phyloP scores from a whole-genome alignment of 2,888 invertebrate genomes.

The Sepiola atlantica region DNA sequence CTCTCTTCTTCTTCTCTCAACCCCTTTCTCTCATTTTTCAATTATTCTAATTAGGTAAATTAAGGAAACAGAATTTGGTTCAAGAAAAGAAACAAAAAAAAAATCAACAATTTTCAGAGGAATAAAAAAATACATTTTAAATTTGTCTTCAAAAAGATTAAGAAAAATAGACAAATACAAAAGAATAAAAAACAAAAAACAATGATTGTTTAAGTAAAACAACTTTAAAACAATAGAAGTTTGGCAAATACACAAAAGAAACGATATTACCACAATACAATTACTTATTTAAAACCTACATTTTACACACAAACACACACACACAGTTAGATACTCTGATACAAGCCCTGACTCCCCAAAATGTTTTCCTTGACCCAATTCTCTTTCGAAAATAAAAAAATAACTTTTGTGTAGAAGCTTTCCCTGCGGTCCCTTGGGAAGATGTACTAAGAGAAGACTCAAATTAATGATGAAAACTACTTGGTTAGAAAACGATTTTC shows the following conservation, averaged over 20 bases:
- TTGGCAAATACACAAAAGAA: background rate
- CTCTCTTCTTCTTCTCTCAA: background rate
- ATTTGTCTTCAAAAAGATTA: background rate
- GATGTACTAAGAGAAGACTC: background rate
- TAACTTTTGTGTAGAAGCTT: background rate
- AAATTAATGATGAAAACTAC: constrained; percentile 22
- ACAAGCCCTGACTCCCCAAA: background rate
- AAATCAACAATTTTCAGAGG: background rate
- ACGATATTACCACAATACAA: background rate
- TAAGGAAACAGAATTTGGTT: background rate
- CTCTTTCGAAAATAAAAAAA: background rate
- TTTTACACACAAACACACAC: background rate
- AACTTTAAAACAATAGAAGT: background rate
- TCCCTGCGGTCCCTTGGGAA: background rate
- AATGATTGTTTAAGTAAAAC: background rate
- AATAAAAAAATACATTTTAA: background rate
- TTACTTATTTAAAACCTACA: background rate
- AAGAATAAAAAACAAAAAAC: background rate
- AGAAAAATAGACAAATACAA: background rate
- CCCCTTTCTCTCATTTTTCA: background rate
- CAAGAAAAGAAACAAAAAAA: background rate
- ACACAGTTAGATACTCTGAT: too few species aligned
- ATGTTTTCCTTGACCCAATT: background rate
- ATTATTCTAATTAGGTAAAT: background rate
- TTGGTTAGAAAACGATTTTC: constrained; percentile 1